Base-by-base conservation (phyloP, 2,113 vertebrate species). In the Megaceryle maxima region DNA sequence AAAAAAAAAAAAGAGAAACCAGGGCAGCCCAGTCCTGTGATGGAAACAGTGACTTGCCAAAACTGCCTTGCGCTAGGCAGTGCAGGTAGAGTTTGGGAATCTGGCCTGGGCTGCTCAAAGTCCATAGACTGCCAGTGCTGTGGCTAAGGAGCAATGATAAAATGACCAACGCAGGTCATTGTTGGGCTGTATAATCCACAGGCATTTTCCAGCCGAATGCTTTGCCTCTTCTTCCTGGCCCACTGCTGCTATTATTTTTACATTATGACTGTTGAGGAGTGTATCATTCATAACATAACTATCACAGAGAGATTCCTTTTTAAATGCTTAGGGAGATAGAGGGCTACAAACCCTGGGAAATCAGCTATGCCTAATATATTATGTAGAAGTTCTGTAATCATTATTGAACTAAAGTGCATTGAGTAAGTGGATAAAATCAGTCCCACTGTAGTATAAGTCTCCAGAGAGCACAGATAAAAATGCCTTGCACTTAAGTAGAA, bases 381-480 rank as follows among this genome's bases (percentile, higher is more conserved):
- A 97, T 92, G 95, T 97, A 97, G 95, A 98, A 97, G 97, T 96
- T 98, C 95, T 97, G 95, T 94, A 96, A 97, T 97, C 95, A 95
- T 96, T 97, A 97, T 95, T 97, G 97, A 97, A 92, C 88, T 96
- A 95, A 97, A 96, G 96, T 96, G 96, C 95, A 94, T 95, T 97
- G 97, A 97, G 93, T 96, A 98, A 98, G 96, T 96, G 97, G 97
- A 97, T 98, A 97, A 97, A 97, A 98, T 97, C 96, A 96, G 97
- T 97, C 96, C 97, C 94, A 97, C 94, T 94, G 92, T 97, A 97
- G 92, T 94, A 77, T 79, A 96, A 96, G 85, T 98, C 98, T 97
- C 97, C 96, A 97, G 98, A 97, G 97, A 97, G 87, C 96, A 97
- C 88, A 96, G 94, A 98, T 96, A 97, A 97, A 98, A 97, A 94